Percentiles rank a stretch among this genome's conserved stretches.
phyloP scores from a whole-genome alignment of 2,113 vertebrate species.

The Montifringilla adamsi region DNA sequence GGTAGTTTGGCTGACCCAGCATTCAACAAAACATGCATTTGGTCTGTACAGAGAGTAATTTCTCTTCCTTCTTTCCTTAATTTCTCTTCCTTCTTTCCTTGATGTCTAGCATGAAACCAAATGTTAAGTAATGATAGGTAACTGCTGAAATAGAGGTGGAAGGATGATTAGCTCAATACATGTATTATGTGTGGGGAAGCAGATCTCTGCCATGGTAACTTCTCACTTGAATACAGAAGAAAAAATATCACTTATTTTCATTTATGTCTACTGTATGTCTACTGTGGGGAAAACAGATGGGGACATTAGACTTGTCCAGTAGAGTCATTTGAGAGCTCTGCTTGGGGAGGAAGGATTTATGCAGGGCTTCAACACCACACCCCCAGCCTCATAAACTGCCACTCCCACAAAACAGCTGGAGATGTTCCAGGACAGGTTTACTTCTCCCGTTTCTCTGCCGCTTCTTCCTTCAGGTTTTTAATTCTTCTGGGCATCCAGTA shows the following conservation, averaged over 20 bases:
- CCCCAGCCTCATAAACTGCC: neutral
- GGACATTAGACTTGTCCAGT: rapidly evolving
- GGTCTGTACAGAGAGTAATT: neutral
- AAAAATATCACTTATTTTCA: neutral
- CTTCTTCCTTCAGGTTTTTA: neutral
- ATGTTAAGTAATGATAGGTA: neutral
- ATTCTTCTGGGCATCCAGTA: neutral
- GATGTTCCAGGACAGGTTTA: neutral
- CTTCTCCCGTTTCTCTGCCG: neutral
- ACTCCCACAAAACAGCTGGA: neutral
- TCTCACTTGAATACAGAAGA: neutral
- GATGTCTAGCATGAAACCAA: neutral
- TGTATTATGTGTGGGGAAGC: neutral
- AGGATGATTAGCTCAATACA: neutral
- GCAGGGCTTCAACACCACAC: neutral
- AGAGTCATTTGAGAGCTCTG: rapidly evolving
- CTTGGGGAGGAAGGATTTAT: neutral
- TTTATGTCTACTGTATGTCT: neutral
- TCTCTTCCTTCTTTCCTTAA: neutral
- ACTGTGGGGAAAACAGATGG: rapidly evolving
- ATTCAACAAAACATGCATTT: neutral
- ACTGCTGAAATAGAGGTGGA: neutral
- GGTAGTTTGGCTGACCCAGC: neutral
- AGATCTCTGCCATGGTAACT: neutral
- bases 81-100: neutral